Evolutionary conservation across 2,797 vertebrate genomes (phyloP).

Genomic region (Rhynchotus rufescens): DNA sequence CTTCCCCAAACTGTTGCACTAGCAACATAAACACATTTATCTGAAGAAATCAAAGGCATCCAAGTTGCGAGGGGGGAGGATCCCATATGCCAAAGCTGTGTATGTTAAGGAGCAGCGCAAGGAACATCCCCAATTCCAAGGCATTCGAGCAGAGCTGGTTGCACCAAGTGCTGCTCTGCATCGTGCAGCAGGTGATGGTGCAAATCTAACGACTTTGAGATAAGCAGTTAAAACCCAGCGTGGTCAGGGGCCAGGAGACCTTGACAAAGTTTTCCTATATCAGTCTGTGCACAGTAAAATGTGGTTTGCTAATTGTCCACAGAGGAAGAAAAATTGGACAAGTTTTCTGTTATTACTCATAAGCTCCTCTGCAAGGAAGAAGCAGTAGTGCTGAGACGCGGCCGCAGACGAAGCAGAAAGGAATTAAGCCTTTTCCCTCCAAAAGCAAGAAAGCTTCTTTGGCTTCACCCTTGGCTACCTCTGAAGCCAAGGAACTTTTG

Average conservation of each 20-base stretch:
- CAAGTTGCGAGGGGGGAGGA: not conserved
- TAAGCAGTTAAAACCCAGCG: not conserved
- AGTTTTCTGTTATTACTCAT: not conserved
- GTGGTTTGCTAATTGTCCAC: not conserved
- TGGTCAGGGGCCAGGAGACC: accelerated
- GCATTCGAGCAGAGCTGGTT: not conserved
- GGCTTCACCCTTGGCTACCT: not conserved
- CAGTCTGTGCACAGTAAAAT: not conserved
- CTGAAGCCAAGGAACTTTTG: not conserved
- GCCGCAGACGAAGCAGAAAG: not conserved
- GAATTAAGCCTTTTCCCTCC: not conserved
- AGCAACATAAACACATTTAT: not conserved
- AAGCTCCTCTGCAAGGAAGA: not conserved
- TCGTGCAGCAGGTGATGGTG: accelerated
- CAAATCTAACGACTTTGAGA: accelerated
- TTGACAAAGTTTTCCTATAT: accelerated
- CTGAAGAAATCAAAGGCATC: not conserved
- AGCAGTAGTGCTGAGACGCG: not conserved
- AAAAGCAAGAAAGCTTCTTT: not conserved
- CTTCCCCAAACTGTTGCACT: accelerated
- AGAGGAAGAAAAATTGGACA: not conserved
- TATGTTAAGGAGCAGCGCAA: not conserved
- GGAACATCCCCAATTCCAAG: not conserved
- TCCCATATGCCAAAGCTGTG: accelerated
- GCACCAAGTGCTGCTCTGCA: not conserved